Evolutionary conservation across 2,113 vertebrate species (phyloP).

Genomic region (Rhabdornis inornatus): DNA sequence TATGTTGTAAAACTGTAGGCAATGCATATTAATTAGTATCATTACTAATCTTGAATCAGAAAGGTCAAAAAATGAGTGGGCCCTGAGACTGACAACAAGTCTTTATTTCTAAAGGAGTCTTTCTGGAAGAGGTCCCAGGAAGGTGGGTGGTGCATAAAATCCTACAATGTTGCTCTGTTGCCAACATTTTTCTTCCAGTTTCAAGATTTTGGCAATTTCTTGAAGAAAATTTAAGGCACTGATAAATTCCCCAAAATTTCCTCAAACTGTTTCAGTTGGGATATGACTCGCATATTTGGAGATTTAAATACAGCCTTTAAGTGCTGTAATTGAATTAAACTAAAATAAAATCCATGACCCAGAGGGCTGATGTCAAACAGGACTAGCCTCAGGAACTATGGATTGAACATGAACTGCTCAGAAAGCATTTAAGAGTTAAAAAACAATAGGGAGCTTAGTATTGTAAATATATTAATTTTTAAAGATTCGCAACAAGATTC

Average conservation of each 20-base stretch:
- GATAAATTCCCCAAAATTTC: neutral
- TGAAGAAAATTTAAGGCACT: neutral
- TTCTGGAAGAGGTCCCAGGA: neutral
- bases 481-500: neutral
- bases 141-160: neutral
- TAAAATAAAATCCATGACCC: neutral
- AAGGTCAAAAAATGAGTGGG: neutral
- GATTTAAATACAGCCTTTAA: neutral
- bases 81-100: neutral
- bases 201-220: neutral
- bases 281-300: neutral
- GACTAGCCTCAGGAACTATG: neutral
- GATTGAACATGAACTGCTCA: neutral
- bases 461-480: neutral
- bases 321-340: neutral
- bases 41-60: neutral
- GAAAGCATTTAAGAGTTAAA: neutral
- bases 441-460: neutral
- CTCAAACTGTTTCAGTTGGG: neutral
- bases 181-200: neutral
- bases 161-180: neutral
- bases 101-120: neutral
- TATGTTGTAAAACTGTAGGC: neutral
- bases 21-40: neutral
- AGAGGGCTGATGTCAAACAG: neutral